Percentiles rank a stretch among this genome's conserved stretches.
These are phyloP conservation scores for Hoplostethus atlanticus DNA, from an alignment of 2,797 vertebrate genomes.

Conservation along the genomic window DNA sequence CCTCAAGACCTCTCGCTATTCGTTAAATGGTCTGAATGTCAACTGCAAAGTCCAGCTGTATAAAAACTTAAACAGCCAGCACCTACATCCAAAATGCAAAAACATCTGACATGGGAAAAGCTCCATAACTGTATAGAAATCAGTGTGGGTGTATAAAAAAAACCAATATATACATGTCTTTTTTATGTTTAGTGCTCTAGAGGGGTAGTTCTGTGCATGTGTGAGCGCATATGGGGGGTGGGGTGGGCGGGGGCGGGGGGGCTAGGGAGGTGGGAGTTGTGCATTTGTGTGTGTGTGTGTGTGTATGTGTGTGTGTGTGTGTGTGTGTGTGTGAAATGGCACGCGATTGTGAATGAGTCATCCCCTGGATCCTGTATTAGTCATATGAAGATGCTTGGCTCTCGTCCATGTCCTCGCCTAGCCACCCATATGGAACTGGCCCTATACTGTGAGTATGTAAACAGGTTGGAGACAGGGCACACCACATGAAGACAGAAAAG, in stretches of 20 bases:
- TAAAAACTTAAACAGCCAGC: constrained; percentile 44
- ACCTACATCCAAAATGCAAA: constrained; percentile 50
- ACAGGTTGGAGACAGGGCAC: constrained; percentile 30
- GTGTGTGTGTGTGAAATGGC: constrained; percentile 28
- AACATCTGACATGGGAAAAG: constrained; percentile 60
- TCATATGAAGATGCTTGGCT: constrained; percentile 58
- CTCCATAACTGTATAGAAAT: constrained; percentile 19
- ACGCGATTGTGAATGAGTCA: constrained; percentile 58
- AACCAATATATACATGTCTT: constrained; percentile 42
- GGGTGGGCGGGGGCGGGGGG: no score
- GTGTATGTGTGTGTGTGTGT: constrained; percentile 4
- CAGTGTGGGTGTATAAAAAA: constrained; percentile 44
- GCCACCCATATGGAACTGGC: constrained; percentile 44
- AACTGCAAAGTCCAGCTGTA: constrained; percentile 46
- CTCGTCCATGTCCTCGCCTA: constrained; percentile 39
- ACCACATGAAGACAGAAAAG: constrained; percentile 35
- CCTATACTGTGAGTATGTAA: constrained; percentile 33
- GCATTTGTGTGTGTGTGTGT: background rate
- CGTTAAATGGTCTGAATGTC: constrained; percentile 55
- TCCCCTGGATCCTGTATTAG: constrained; percentile 34
- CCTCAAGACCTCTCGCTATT: constrained; percentile 21
- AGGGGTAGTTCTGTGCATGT: no score
- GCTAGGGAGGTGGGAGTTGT: no score
- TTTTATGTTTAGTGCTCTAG: constrained; percentile 43
- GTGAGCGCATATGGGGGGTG: no score